These are phyloP conservation scores for Agrochola macilenta DNA, from an alignment of 2,888 invertebrate species.

Conservation along the genomic window DNA sequence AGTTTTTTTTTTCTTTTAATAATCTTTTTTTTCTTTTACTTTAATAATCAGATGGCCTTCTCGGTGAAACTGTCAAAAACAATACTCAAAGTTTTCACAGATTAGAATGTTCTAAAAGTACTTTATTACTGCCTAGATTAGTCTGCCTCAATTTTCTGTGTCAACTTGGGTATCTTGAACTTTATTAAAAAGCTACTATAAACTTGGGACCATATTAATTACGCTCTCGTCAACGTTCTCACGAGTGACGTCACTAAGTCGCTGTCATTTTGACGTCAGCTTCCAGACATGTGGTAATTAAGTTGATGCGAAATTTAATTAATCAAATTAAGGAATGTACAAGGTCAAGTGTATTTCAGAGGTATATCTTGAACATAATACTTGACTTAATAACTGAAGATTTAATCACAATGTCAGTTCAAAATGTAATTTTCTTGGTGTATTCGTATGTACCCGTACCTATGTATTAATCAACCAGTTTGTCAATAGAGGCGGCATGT, in stretches of 20 bases:
- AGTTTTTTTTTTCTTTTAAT: background rate
- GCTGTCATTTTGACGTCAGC: constrained; percentile 34
- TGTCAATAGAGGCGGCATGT: constrained; percentile 55
- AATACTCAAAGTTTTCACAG: constrained; percentile 36
- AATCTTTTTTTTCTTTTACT: background rate
- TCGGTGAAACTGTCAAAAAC: constrained; percentile 27
- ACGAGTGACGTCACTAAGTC: constrained; percentile 36
- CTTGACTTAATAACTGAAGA: background rate
- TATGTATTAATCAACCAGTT: constrained; percentile 46
- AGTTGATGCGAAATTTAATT: constrained; percentile 26
- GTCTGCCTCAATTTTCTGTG: constrained; percentile 33
- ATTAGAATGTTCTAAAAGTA: constrained; percentile 36
- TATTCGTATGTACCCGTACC: no score
- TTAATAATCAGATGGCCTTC: background rate
- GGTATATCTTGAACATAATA: constrained; percentile 21
- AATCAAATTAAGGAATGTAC: constrained; percentile 24
- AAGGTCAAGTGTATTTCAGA: constrained; percentile 25
- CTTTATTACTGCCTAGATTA: constrained; percentile 23
- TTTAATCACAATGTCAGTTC: background rate
- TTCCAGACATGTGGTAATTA: constrained; percentile 44
- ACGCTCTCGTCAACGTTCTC: constrained; percentile 16
- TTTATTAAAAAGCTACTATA: constrained; percentile 34
- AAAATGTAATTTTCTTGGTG: background rate
- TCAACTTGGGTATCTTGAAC: constrained; percentile 23
- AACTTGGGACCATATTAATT: constrained; percentile 42